A percentile compares a stretch with the other conserved stretches of the same genome.
Conservation (phyloP, 2,797 vertebrate genomes). For the Fundulus diaphanus region DNA sequence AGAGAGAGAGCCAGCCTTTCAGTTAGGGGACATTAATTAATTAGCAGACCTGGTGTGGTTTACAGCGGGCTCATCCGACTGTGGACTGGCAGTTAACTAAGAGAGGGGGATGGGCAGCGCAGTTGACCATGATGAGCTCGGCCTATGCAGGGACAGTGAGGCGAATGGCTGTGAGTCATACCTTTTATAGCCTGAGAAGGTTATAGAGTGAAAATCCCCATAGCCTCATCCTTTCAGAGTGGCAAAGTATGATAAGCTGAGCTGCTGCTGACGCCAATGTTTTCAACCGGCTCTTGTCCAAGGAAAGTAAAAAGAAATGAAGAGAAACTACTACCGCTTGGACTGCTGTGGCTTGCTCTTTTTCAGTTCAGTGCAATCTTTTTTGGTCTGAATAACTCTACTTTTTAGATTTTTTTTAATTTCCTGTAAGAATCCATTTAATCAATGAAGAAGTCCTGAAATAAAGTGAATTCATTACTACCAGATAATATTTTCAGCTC, state of each 20-base stretch:
- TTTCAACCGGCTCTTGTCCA: conserved; percentile 18
- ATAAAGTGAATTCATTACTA: not conserved
- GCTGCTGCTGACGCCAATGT: not conserved
- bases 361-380: not conserved
- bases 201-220: conserved; percentile 19
- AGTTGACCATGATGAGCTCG: conserved; percentile 41
- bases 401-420: not conserved
- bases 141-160: conserved; percentile 50
- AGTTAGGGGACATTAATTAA: conserved; percentile 83
- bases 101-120: conserved; percentile 55
- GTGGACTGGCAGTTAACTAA: conserved; percentile 60
- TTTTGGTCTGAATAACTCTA: not conserved
- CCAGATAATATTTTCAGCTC: not conserved
- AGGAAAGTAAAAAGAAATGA: conserved; percentile 7
- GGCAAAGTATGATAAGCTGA: conserved; percentile 22
- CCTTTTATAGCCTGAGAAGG: conserved; percentile 26
- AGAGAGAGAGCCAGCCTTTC: conserved; percentile 59
- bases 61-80: conserved; percentile 74
- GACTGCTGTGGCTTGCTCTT: conserved; percentile 4
- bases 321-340: not conserved
- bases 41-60: conserved; percentile 83
- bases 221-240: conserved; percentile 16
- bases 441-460: not conserved
- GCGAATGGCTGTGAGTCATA: conserved; percentile 45
- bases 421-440: not conserved